Percentiles rank a stretch among this genome's conserved stretches.
These are phyloP conservation scores for Halictus quadricinctus DNA, from an alignment of 2,888 invertebrate species.

Conservation along the genomic window DNA sequence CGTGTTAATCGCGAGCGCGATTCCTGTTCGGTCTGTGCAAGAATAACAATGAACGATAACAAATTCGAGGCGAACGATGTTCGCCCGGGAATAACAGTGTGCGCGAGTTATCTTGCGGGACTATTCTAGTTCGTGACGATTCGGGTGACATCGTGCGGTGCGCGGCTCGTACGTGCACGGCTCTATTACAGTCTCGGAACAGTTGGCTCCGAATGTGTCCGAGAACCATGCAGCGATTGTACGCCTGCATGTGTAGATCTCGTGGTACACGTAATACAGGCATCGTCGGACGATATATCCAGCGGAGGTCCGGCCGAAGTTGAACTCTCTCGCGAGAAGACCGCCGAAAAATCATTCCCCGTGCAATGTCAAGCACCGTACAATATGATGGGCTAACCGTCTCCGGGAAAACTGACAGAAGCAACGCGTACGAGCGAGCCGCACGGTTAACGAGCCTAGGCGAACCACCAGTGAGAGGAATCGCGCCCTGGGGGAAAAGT, in stretches of 20 bases:
- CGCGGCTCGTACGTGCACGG: slow-evolving; percentile 45
- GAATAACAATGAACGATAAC: slow-evolving; percentile 13
- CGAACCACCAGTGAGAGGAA: slow-evolving; percentile 55
- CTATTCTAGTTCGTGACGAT: slow-evolving; percentile 54
- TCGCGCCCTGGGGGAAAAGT: slow-evolving; percentile 47
- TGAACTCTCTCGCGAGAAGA: slow-evolving; percentile 30
- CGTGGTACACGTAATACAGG: slow-evolving; percentile 24
- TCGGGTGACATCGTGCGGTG: slow-evolving; percentile 60
- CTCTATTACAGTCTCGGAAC: slow-evolving; percentile 32
- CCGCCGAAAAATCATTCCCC: slow-evolving; percentile 23
- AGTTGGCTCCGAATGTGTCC: slow-evolving; percentile 50
- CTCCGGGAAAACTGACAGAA: slow-evolving; percentile 58
- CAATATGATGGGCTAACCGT: slow-evolving; percentile 65
- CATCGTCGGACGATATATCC: slow-evolving; percentile 24
- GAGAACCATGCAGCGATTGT: slow-evolving; percentile 29
- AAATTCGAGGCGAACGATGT: slow-evolving; percentile 26
- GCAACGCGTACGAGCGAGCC: slow-evolving; percentile 35
- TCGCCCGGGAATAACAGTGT: slow-evolving; percentile 15
- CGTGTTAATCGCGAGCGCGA: slow-evolving; percentile 20
- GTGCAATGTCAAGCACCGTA: slow-evolving; percentile 65
- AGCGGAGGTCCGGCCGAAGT: slow-evolving; percentile 39
- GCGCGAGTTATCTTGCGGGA: slow-evolving; percentile 38
- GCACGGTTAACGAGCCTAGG: slow-evolving; percentile 41
- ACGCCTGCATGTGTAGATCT: slow-evolving; percentile 18
- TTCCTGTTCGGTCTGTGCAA: not conserved